Conservation (phyloP, 2,113 vertebrate genomes). For the Typhlomys cinereus region DNA sequence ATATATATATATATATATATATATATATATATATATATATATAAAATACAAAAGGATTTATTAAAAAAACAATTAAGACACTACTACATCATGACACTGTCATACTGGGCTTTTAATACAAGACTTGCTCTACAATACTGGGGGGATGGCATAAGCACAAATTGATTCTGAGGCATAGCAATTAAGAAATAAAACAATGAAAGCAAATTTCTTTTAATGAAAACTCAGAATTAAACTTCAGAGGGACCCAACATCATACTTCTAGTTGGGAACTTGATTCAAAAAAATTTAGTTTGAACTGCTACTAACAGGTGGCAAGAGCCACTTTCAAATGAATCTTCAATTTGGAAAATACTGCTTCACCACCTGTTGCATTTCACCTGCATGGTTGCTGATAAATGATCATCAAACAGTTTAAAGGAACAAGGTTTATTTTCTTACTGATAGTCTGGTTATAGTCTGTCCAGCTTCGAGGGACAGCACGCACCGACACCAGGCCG, state of each 20-base stretch:
- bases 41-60: constrained; percentile 92
- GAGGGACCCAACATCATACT: constrained; percentile 87
- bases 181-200: constrained; percentile 88
- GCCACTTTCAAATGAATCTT: constrained; percentile 90
- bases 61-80: constrained; percentile 91
- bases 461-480: too few species aligned
- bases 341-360: constrained; percentile 89
- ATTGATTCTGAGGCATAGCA: constrained; percentile 87
- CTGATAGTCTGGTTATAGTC: too few species aligned
- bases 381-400: too few species aligned
- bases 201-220: constrained; percentile 87
- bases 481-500: too few species aligned
- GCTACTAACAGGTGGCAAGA: constrained; percentile 87
- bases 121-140: constrained; percentile 88
- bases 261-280: constrained; percentile 87
- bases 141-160: constrained; percentile 84
- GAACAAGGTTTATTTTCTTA: too few species aligned
- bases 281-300: constrained; percentile 90
- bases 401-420: too few species aligned
- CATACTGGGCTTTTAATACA: constrained; percentile 89
- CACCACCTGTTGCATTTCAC: too few species aligned
- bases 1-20: too few species aligned
- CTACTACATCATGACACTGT: constrained; percentile 90
- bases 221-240: constrained; percentile 88
- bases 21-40: too few species aligned